Evolutionary conservation across 2,113 vertebrate species (phyloP).

Genomic region (Eulemur rufifrons): DNA sequence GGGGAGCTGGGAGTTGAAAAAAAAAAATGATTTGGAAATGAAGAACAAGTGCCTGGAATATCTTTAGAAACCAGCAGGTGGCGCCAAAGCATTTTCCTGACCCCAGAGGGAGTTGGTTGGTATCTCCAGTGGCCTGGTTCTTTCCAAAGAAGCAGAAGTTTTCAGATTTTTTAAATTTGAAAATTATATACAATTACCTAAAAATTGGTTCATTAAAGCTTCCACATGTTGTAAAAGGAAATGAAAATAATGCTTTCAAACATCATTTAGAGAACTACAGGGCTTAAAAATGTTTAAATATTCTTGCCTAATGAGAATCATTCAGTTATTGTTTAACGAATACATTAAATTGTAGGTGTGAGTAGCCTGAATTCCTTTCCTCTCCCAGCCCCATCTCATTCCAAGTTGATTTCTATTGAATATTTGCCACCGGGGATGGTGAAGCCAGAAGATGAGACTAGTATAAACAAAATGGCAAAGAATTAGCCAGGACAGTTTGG

Average conservation of each 20-base stretch:
- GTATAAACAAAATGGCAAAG: neutral
- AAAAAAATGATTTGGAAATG: neutral
- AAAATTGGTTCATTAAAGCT: neutral
- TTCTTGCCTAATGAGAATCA: neutral
- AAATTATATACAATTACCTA: neutral
- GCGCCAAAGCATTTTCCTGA: neutral
- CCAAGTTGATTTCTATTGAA: neutral
- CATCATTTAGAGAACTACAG: neutral
- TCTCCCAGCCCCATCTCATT: neutral
- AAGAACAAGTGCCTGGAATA: neutral
- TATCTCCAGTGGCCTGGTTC: neutral
- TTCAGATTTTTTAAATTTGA: constrained; percentile 5
- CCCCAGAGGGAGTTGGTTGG: too few species aligned
- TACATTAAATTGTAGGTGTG: neutral
- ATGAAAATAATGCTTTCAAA: neutral
- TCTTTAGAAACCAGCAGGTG: constrained; percentile 1
- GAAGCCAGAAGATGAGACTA: neutral
- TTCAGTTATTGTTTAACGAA: neutral
- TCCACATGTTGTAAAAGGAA: neutral
- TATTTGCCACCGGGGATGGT: neutral
- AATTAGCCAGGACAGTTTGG: neutral
- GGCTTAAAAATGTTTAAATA: neutral
- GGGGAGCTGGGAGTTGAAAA: neutral
- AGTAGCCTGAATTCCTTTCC: neutral
- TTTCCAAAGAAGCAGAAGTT: neutral